A percentile compares a stretch with the other conserved stretches of the same genome.
Conservation (phyloP, 2,888 invertebrate genomes). For the Eupeodes luniger region DNA sequence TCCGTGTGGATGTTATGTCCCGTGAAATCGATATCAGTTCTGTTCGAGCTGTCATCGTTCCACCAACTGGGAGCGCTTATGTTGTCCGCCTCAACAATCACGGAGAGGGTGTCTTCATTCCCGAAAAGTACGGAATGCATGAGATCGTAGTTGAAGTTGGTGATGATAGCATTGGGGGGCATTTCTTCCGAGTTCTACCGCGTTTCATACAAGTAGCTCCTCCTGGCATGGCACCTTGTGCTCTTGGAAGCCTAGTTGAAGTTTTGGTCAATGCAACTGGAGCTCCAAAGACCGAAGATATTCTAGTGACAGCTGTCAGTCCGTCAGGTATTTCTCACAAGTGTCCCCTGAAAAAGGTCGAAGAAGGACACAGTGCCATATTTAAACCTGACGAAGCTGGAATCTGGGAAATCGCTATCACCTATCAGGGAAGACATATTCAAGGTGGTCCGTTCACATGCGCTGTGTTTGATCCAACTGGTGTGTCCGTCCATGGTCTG, state of each 20-base stretch:
- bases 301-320: conserved; percentile 96
- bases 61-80: conserved; percentile 89
- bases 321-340: conserved; percentile 93
- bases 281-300: conserved; percentile 91
- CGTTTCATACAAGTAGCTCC: conserved; percentile 93
- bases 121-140: conserved; percentile 97
- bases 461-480: conserved; percentile 96
- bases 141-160: conserved; percentile 89
- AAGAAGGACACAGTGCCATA: conserved; percentile 96
- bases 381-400: conserved; percentile 99
- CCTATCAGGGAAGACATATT: conserved; percentile 97
- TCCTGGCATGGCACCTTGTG: conserved; percentile 97
- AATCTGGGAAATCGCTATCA: conserved; percentile 98
- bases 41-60: conserved; percentile 90
- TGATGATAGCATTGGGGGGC: conserved; percentile 86
- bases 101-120: conserved; percentile 93
- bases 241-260: conserved; percentile 97
- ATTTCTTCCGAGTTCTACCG: conserved; percentile 94
- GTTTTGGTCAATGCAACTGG: conserved; percentile 95
- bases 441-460: conserved; percentile 98
- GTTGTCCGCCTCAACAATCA: conserved; percentile 87
- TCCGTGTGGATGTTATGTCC: conserved; percentile 90
- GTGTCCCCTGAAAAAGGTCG: conserved; percentile 93
- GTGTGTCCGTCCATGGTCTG: conserved; percentile 92
- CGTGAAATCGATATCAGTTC: conserved; percentile 89